A percentile compares a stretch with the other conserved stretches of the same genome.
phyloP scores from a whole-genome alignment of 1,140 invertebrate genomes.

The Potamilus streckersoni region DNA sequence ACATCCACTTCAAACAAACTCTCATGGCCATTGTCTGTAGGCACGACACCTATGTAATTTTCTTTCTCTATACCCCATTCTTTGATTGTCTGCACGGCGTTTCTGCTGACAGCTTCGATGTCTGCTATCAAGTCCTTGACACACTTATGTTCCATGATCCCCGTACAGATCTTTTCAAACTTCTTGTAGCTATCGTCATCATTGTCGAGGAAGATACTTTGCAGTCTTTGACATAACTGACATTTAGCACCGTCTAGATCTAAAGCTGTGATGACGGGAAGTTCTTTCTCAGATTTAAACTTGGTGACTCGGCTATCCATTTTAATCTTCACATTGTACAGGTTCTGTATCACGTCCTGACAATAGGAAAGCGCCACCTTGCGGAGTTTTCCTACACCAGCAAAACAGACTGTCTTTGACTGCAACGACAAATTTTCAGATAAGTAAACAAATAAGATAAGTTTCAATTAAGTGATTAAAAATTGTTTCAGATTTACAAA shows the following conservation, averaged over 20 bases:
- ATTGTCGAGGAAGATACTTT: conserved; percentile 8
- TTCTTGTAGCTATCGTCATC: conserved; percentile 12
- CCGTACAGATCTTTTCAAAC: conserved; percentile 18
- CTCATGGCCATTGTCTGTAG: conserved; percentile 50
- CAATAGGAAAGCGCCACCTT: conserved; percentile 9
- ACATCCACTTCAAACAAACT: conserved; percentile 44
- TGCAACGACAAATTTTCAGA: background rate
- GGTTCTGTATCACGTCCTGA: conserved; percentile 7
- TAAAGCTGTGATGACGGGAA: conserved; percentile 15
- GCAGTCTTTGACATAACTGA: no score
- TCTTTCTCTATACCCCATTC: conserved; percentile 35
- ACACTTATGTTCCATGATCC: conserved; percentile 20
- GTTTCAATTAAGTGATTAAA: no score
- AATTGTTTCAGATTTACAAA: no score
- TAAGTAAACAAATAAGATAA: no score
- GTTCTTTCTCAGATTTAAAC: conserved; percentile 30
- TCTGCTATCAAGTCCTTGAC: conserved; percentile 22
- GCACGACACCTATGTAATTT: conserved; percentile 37
- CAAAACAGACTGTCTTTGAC: conserved; percentile 17
- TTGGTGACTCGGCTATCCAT: background rate
- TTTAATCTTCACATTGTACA: conserved; percentile 43
- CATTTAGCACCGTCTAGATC: background rate
- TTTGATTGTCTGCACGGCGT: conserved; percentile 23
- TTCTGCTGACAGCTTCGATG: conserved; percentile 23
- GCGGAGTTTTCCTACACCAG: conserved; percentile 35